A percentile compares a stretch with the other conserved stretches of the same genome.
Evolutionary conservation across 2,888 invertebrate species (phyloP).

Genomic region (Trachelus troglodyta): DNA sequence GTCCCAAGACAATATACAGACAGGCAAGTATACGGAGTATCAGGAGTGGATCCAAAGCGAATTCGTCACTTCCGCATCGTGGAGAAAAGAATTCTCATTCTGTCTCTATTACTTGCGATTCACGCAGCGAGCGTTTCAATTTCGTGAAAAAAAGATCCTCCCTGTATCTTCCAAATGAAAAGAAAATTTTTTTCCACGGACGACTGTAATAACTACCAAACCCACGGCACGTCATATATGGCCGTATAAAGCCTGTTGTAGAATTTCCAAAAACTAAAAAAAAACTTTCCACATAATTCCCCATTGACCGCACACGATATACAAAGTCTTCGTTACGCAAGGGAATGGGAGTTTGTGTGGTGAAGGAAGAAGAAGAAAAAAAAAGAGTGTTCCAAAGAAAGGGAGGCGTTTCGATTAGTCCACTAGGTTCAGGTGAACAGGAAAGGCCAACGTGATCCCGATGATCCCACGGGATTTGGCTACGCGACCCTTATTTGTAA

Average conservation of each 20-base stretch:
- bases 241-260: not conserved
- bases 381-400: not conserved
- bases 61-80: slow-evolving; percentile 39
- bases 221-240: not conserved
- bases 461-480: slow-evolving; percentile 42
- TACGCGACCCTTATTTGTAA: slow-evolving; percentile 42
- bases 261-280: not conserved
- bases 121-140: not conserved
- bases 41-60: slow-evolving; percentile 51
- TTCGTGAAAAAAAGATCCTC: not conserved
- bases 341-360: not conserved
- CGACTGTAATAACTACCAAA: not conserved
- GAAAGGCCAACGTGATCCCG: slow-evolving; percentile 34
- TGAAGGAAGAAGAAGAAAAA: not conserved
- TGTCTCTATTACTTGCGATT: not conserved
- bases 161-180: not conserved
- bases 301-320: not conserved
- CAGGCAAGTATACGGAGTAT: slow-evolving; percentile 17
- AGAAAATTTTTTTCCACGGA: not conserved
- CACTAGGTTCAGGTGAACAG: slow-evolving; percentile 29
- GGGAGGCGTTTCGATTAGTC: not conserved
- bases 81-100: not conserved
- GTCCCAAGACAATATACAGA: not conserved
- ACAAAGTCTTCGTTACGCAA: not conserved
- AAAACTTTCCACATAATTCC: not conserved